A percentile compares a stretch with the other conserved stretches of the same genome.
These are phyloP conservation scores for Thereva nobilitata DNA, from an alignment of 2,888 invertebrate species.

Conservation along the genomic window DNA sequence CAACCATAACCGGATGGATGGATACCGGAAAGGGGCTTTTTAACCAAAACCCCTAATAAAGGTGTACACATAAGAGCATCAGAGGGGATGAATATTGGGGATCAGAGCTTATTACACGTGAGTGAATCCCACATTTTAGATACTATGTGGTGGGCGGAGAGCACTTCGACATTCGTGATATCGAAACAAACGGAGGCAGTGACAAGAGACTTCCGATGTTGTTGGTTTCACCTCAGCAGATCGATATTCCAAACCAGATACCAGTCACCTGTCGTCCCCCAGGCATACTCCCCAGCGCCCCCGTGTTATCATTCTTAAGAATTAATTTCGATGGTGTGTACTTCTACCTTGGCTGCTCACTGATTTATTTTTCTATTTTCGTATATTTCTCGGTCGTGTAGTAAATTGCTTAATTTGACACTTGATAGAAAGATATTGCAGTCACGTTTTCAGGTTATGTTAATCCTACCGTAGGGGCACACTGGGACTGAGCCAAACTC, in stretches of 20 bases:
- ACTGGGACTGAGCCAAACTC: neutral
- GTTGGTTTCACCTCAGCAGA: too few relatives aligned
- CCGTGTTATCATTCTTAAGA: constrained; percentile 7
- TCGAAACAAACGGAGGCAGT: neutral
- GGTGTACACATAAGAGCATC: neutral
- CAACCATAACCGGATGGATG: constrained; percentile 3
- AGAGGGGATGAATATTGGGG: neutral
- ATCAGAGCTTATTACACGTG: constrained; percentile 10
- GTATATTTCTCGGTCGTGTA: constrained; percentile 23
- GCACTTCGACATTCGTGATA: neutral
- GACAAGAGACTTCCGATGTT: too few relatives aligned
- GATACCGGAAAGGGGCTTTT: constrained; percentile 2
- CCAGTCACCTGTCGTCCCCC: neutral
- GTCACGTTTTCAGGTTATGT: constrained; percentile 39
- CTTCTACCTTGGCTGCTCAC: neutral
- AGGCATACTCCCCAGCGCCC: neutral
- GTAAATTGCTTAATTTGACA: constrained; percentile 40
- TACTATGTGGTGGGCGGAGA: neutral
- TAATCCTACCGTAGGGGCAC: constrained; percentile 25
- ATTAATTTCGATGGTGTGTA: constrained; percentile 7
- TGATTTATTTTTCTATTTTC: constrained; percentile 28
- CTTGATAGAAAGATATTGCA: constrained; percentile 38
- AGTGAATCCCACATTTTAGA: neutral
- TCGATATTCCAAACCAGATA: too few relatives aligned
- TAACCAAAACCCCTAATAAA: neutral